These are phyloP conservation scores for Halocynthia aurantium DNA, from an alignment of 23 tunicate genomes.

Conservation along the genomic window DNA sequence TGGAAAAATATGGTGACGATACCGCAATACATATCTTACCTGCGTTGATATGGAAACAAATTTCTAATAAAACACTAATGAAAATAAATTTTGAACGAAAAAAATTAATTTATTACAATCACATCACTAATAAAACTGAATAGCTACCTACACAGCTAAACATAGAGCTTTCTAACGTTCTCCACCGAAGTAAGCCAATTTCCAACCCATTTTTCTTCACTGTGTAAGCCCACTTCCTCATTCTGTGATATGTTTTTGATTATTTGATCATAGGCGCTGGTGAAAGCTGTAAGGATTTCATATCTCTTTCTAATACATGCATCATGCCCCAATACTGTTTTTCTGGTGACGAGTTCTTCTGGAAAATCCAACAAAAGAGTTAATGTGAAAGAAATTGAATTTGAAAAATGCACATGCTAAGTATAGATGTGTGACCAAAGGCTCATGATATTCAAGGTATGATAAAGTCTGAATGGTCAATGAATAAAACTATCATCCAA, in stretches of 20 bases:
- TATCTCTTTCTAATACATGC: constrained; percentile 34
- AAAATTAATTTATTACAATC: no score
- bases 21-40: no score
- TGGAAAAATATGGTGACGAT: no score
- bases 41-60: no score
- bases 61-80: no score
- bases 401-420: no score
- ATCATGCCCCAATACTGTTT: constrained; percentile 63
- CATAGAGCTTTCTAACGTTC: constrained; percentile 43
- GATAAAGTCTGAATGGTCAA: background rate
- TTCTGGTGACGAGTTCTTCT: constrained; percentile 16
- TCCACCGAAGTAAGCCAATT: constrained; percentile 63
- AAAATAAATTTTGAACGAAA: no score
- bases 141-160: background rate
- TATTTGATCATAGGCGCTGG: constrained; percentile 16
- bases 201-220: constrained; percentile 48
- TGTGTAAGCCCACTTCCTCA: constrained; percentile 10
- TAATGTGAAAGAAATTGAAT: no score
- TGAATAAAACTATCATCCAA: background rate
- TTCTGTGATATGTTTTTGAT: constrained; percentile 16
- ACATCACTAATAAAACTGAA: no score
- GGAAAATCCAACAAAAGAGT: background rate
- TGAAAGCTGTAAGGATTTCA: constrained; percentile 27
- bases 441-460: background rate
- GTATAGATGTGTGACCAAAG: background rate